Percentiles rank a stretch among this genome's conserved stretches.
These are phyloP conservation scores for Acanthopagrus latus DNA, from an alignment of 2,797 vertebrate species.

Conservation along the genomic window DNA sequence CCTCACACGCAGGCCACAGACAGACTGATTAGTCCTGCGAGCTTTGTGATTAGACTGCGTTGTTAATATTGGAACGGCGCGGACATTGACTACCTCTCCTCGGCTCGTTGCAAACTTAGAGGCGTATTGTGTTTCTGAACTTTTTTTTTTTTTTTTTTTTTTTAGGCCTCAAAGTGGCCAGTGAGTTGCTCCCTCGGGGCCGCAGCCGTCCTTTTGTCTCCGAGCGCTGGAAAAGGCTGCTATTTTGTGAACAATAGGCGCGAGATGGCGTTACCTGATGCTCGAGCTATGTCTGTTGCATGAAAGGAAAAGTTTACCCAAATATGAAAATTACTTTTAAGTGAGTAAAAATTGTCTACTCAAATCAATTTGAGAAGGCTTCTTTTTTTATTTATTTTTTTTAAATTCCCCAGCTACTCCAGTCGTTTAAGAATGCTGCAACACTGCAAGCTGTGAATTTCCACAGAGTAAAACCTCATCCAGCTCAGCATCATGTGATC, in stretches of 20 bases:
- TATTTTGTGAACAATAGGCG: slow-evolving; percentile 51
- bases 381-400: too few species aligned
- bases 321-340: too few species aligned
- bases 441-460: too few species aligned
- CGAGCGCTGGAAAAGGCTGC: slow-evolving; percentile 42
- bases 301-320: too few species aligned
- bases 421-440: too few species aligned
- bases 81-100: slow-evolving; percentile 37
- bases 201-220: slow-evolving; percentile 32
- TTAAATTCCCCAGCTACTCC: too few species aligned
- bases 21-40: slow-evolving; percentile 77
- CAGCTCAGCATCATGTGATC: too few species aligned
- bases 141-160: slow-evolving; percentile 16
- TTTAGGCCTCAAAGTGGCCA: slow-evolving; percentile 46
- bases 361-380: too few species aligned
- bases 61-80: slow-evolving; percentile 68
- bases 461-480: too few species aligned
- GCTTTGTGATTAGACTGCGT: slow-evolving; percentile 70
- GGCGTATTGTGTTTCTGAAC: slow-evolving; percentile 51
- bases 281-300: slow-evolving; percentile 14
- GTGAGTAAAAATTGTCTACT: too few species aligned
- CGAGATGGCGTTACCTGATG: slow-evolving; percentile 27
- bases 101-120: slow-evolving; percentile 46
- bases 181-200: slow-evolving; percentile 28
- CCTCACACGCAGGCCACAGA: slow-evolving; percentile 63